Percentiles rank a stretch among this genome's conserved stretches.
These are phyloP conservation scores for Eleutherodactylus coqui DNA, from an alignment of 2,797 vertebrate species.

Conservation along the genomic window DNA sequence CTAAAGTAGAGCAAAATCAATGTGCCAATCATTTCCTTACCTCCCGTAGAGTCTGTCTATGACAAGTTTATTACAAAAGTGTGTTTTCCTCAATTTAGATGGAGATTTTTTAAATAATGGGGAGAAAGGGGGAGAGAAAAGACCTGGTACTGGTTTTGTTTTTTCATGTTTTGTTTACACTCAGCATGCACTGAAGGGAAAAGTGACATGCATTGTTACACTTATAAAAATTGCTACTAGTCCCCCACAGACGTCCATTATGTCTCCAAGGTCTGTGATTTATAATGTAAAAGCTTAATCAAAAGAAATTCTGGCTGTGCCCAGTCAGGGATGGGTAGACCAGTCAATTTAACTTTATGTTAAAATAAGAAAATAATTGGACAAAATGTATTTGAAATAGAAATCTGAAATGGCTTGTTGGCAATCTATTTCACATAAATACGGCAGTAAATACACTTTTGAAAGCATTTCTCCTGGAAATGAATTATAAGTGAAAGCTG, in stretches of 20 bases:
- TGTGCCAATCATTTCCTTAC: constrained; percentile 34
- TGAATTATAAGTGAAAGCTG: constrained; percentile 71
- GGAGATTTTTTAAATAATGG: constrained; percentile 55
- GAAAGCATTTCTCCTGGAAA: constrained; percentile 80
- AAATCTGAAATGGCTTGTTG: constrained; percentile 80
- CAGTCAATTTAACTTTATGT: constrained; percentile 81
- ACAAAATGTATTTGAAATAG: constrained; percentile 79
- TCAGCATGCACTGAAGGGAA: constrained; percentile 72
- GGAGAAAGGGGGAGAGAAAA: constrained; percentile 13
- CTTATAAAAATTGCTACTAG: constrained; percentile 75
- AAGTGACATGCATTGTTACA: constrained; percentile 73
- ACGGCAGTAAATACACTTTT: constrained; percentile 75
- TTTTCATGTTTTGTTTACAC: constrained; percentile 73
- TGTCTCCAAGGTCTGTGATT: constrained; percentile 74
- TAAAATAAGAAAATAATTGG: constrained; percentile 81
- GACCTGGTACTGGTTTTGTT: constrained; percentile 61
- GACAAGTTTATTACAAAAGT: constrained; percentile 46
- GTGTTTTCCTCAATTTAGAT: constrained; percentile 50
- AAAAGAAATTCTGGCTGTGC: constrained; percentile 79
- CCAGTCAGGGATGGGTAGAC: constrained; percentile 78
- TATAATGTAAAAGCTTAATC: constrained; percentile 80
- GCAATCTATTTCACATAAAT: constrained; percentile 78
- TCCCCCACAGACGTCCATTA: constrained; percentile 77
- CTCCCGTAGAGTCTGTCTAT: constrained; percentile 32
- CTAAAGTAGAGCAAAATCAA: constrained; percentile 34